A percentile compares a stretch with the other conserved stretches of the same genome.
Conservation (phyloP, 2,113 vertebrate genomes). For the Stomatorhinus ivindoensis region DNA sequence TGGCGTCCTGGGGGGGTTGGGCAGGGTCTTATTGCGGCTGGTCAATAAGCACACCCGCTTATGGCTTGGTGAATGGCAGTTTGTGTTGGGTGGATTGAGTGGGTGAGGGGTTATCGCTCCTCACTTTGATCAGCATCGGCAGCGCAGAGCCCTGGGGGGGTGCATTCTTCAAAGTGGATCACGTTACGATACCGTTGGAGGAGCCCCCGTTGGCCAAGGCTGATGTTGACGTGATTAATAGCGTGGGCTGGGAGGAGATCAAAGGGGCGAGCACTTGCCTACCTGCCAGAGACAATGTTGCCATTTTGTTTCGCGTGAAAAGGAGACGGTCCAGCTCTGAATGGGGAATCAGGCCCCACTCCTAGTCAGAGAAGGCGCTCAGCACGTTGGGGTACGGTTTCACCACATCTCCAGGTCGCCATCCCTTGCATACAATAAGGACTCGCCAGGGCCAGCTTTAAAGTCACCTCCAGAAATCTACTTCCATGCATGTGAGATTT, state of each 20-base stretch:
- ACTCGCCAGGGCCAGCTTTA: not conserved
- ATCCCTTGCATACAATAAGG: slow-evolving; percentile 20
- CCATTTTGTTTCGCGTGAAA: slow-evolving; percentile 41
- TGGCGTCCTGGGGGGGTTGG: not conserved
- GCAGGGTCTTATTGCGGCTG: not conserved
- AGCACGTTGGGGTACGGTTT: slow-evolving; percentile 32
- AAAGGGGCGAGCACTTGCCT: slow-evolving; percentile 34
- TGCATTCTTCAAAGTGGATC: slow-evolving; percentile 49
- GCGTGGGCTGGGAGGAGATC: slow-evolving; percentile 37
- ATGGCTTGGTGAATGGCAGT: slow-evolving; percentile 21
- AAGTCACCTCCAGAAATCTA: not conserved
- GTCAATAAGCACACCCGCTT: not conserved
- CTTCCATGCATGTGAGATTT: not conserved
- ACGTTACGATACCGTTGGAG: slow-evolving; percentile 48
- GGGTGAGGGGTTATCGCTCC: not conserved
- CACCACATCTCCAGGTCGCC: slow-evolving; percentile 27
- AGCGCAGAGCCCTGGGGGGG: slow-evolving; percentile 32
- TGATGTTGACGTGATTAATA: slow-evolving; percentile 25
- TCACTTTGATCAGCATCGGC: slow-evolving; percentile 26
- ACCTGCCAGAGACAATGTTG: slow-evolving; percentile 40
- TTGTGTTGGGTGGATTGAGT: slow-evolving; percentile 14
- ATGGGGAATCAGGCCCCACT: slow-evolving; percentile 16
- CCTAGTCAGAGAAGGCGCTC: slow-evolving; percentile 24
- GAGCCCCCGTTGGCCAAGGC: slow-evolving; percentile 36
- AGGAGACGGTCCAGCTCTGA: slow-evolving; percentile 19